Conservation (phyloP, 2,113 vertebrate species). For the Nothoprocta perdicaria region DNA sequence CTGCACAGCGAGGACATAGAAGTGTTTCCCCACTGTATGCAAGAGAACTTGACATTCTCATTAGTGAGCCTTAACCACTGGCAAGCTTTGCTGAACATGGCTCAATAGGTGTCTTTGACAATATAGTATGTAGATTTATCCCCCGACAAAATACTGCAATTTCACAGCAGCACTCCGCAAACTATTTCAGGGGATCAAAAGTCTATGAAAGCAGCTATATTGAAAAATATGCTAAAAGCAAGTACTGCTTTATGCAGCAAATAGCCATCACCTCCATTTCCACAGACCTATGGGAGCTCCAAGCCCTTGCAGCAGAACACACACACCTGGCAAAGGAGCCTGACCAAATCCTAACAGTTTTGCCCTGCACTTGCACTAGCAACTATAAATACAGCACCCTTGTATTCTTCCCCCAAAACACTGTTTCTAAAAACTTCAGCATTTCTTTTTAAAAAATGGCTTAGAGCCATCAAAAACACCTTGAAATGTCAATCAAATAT, state of each 20-base stretch:
- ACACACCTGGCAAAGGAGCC: neutral
- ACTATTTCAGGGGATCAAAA: neutral
- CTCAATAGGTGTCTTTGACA: neutral
- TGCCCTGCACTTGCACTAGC: neutral
- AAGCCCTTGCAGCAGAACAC: neutral
- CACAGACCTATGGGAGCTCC: neutral
- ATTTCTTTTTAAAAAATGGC: neutral
- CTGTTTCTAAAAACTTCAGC: neutral
- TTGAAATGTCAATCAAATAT: neutral
- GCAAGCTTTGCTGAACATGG: neutral
- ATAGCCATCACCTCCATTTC: neutral
- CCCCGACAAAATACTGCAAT: neutral
- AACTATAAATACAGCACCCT: neutral
- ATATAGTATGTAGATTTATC: neutral
- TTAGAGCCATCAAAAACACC: neutral
- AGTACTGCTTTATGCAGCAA: neutral
- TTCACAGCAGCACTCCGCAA: neutral
- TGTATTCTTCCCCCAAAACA: neutral
- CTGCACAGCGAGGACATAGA: neutral
- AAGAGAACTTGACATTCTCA: accelerated
- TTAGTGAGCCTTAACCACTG: neutral
- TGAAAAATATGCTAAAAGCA: neutral
- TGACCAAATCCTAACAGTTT: neutral
- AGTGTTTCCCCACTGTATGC: neutral
- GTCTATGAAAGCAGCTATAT: neutral